Evolutionary conservation across 2,888 invertebrate species (phyloP).

Genomic region (Lasioglossum vierecki): DNA sequence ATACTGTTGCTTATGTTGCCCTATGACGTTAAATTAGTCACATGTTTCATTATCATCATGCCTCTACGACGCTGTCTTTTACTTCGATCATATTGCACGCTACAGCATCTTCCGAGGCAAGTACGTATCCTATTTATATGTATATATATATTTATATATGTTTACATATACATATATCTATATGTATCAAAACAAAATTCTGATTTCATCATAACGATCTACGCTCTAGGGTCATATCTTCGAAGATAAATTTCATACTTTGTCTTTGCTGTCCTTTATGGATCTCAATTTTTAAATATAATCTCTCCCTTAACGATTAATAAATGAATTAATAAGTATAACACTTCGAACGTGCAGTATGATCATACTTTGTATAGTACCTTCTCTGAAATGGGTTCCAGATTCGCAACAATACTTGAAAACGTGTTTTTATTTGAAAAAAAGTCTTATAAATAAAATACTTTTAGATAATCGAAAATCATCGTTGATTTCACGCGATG

Average conservation of each 20-base stretch:
- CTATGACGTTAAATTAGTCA: slow-evolving; percentile 64
- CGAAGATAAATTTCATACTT: neutral
- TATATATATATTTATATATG: slow-evolving; percentile 13
- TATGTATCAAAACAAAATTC: slow-evolving; percentile 39
- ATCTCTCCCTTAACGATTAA: slow-evolving; percentile 17
- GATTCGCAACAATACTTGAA: slow-evolving; percentile 32
- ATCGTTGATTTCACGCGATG: slow-evolving; percentile 60
- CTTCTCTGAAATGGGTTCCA: slow-evolving; percentile 47
- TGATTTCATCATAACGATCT: slow-evolving; percentile 23
- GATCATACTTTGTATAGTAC: slow-evolving; percentile 59
- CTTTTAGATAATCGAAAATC: slow-evolving; percentile 39
- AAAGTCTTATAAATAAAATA: slow-evolving; percentile 58
- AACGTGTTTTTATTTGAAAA: slow-evolving; percentile 45
- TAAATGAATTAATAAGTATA: slow-evolving; percentile 20
- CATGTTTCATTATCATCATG: slow-evolving; percentile 60
- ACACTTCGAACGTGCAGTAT: slow-evolving; percentile 64
- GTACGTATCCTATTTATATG: slow-evolving; percentile 24
- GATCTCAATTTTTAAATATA: slow-evolving; percentile 31
- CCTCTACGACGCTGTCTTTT: slow-evolving; percentile 54
- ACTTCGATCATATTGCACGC: slow-evolving; percentile 72
- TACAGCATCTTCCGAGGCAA: slow-evolving; percentile 57
- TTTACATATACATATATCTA: slow-evolving; percentile 7
- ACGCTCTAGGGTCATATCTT: slow-evolving; percentile 17
- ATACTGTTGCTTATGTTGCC: slow-evolving; percentile 67
- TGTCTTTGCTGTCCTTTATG: neutral